These are phyloP conservation scores for Chalcis sispes DNA, from an alignment of 2,888 invertebrate species.

Conservation along the genomic window DNA sequence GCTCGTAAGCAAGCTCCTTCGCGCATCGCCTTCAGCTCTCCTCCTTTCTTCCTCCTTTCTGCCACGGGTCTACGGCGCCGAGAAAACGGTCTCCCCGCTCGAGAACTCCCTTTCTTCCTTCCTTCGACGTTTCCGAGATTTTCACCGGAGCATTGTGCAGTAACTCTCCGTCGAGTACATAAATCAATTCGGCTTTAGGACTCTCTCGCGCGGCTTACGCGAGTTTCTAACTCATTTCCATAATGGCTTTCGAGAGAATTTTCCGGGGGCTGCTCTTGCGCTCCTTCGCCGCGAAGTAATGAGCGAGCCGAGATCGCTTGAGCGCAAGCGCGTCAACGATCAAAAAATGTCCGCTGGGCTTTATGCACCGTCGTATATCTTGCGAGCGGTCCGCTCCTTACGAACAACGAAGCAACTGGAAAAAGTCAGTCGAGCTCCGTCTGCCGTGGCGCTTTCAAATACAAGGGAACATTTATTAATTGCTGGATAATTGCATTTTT, in stretches of 20 bases:
- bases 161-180: slow-evolving; percentile 43
- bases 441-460: too few species aligned
- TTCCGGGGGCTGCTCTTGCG: slow-evolving; percentile 34
- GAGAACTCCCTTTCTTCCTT: too few species aligned
- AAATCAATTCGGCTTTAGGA: slow-evolving; percentile 53
- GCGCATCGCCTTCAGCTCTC: slow-evolving; percentile 7
- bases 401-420: too few species aligned
- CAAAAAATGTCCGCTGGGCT: too few species aligned
- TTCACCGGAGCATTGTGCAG: slow-evolving; percentile 20
- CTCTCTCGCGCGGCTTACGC: slow-evolving; percentile 1
- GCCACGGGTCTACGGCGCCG: background rate
- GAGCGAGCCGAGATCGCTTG: slow-evolving; percentile 29
- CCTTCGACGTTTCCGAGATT: slow-evolving; percentile 39
- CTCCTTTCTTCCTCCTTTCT: slow-evolving; percentile 8
- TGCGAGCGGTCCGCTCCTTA: background rate
- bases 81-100: slow-evolving; percentile 10
- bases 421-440: slow-evolving; percentile 10
- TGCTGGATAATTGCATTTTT: too few species aligned
- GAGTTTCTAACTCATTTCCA: slow-evolving; percentile 47
- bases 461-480: too few species aligned
- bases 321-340: background rate
- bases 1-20: background rate
- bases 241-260: slow-evolving; percentile 45
- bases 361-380: background rate
- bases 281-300: slow-evolving; percentile 34